Base-by-base conservation (phyloP, 2,797 vertebrate genomes). In the Myotis myotis region DNA sequence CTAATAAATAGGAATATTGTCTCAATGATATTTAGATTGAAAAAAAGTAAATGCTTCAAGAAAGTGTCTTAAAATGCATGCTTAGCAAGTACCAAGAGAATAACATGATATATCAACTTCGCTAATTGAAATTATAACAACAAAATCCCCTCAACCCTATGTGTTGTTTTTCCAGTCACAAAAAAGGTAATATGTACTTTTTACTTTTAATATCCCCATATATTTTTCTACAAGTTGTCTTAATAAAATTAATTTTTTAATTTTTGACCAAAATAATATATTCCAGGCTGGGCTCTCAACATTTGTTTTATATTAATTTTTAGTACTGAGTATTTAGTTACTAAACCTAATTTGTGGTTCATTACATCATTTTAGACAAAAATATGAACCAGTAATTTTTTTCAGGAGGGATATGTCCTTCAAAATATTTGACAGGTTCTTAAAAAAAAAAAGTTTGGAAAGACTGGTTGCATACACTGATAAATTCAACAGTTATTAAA, bases 21-120 rank as follows among this genome's bases (percentile, higher is more conserved):
- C 47, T 94, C 83, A n/a, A 20, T 47, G 72, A 87, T 30, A 25
- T 55, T 70, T 49, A 84, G 60, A 68, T 55, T 72, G 33, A 88
- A 95, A 84, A 91, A 74, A 76, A 87, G 57, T 55, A 51, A 75
- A 80, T 53, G 49, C 10, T 87, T 93, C 17, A 41, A 80, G 57
- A 68, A 91, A 62, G n/a, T 6, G 8, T 70, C 33, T 71, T 10
- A 9, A 70, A 36, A 9, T 9, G 30, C 17, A 62, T n/a, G 62
- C 16, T 66, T 49, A 55, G n/a, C 3, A 64, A 41, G 30, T 16
- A 5, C 33, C 36, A 6, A 47, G 22, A 41, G 30, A 62, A 23
- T 22, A 16, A 25, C 44, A 15, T 0, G 2, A 17, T 38, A 23
- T 15, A 20, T 15, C 15, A 30, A 64, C 72, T 51, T 68, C 38